Percentiles rank a stretch among this genome's conserved stretches.
Conservation (phyloP, 2,113 vertebrate species). For the Tyrannus savana region DNA sequence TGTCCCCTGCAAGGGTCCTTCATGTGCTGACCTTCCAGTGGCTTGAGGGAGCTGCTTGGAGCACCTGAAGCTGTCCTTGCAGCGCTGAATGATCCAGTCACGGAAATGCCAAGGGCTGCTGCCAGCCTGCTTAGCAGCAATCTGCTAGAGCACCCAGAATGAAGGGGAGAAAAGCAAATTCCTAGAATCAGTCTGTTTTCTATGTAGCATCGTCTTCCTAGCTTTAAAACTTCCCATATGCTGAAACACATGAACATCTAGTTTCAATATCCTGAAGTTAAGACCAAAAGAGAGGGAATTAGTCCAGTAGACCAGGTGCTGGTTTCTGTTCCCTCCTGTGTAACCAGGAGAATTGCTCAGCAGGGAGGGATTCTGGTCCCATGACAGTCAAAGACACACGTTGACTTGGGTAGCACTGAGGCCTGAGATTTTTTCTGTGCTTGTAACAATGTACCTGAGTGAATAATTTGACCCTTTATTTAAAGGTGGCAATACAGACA, state of each 20-base stretch:
- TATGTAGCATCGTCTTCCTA: not conserved
- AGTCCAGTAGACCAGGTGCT: not conserved
- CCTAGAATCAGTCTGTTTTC: not conserved
- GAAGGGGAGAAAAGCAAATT: not conserved
- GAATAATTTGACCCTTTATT: not conserved
- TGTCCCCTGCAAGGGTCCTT: not conserved
- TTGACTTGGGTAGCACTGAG: accelerated
- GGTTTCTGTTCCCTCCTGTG: not conserved
- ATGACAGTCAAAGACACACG: not conserved
- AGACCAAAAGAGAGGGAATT: not conserved
- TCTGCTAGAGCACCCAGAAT: not conserved
- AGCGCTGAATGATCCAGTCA: accelerated
- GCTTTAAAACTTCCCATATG: not conserved
- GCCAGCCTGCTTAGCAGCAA: not conserved
- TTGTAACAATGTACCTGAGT: not conserved
- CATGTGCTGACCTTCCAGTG: not conserved
- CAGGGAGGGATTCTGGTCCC: not conserved
- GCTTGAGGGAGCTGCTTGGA: not conserved
- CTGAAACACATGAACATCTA: not conserved
- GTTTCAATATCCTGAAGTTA: not conserved
- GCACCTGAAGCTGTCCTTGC: not conserved
- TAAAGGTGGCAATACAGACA: not conserved
- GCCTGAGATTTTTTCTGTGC: not conserved
- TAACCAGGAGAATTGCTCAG: not conserved
- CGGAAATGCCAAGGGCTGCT: not conserved